Evolutionary conservation across 2,888 invertebrate genomes (phyloP), one percentile per base, ranked within the genome.

Genomic region (Dryococelus australis): DNA sequence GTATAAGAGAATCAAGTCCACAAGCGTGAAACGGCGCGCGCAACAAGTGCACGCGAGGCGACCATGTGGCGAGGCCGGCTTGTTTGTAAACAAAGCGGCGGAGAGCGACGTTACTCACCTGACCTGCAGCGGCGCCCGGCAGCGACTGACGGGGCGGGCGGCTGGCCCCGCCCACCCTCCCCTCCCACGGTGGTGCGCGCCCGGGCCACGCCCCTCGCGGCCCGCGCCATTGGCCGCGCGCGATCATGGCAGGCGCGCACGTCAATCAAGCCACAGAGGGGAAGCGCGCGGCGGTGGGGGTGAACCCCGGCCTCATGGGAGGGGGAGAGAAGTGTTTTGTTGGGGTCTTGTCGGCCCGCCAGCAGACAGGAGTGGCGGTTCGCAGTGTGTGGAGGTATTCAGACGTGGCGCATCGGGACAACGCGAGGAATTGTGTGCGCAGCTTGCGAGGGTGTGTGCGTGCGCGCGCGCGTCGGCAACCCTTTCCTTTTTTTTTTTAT

Each of bases 241-340:
- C 87, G 90, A 91, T 90, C 89, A 91, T 91, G 91, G 91, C 91
- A 91, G 90, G 90, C 90, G 89, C 89, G 89, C 89, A 90, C 90
- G 91, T 90, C 90, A 91, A 90, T 91, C 91, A 90, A 90, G 84
- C 28, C 43, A 1, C 20, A 12, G 84, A 78, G 84, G 90, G 90
- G 88, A 87, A 87, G 87, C 87, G 86, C 87, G 87, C 85, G 83
- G 87, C 79, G 88, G 87, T 79, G 84, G 87, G 87, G 88, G 88
- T 84, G 88, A 85, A 87, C 80, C 35, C 83, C n/a, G 51, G n/a
- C n/a, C n/a, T n/a, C n/a, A n/a, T 79, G 43, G 84, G 84, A 26
- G 83, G 80, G 53, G 86, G 28, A 84, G 86, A 86, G 51, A 86
- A 65, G 65, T 65, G 65, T 65, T 65, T 65, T 65, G 65, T 65